Evolutionary conservation across 2,888 invertebrate species (phyloP).

Genomic region (Mechanitis messenoides): DNA sequence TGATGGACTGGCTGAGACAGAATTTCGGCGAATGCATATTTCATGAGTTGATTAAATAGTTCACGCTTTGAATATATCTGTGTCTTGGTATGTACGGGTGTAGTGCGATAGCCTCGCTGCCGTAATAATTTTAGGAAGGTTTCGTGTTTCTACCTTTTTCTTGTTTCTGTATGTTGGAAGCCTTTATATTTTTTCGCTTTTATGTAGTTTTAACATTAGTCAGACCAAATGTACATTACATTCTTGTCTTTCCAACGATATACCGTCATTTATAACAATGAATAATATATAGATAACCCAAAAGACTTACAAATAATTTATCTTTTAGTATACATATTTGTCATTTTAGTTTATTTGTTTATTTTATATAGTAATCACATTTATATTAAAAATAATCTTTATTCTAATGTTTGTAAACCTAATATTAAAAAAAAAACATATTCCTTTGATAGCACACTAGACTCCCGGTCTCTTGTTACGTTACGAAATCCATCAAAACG

Average conservation of each 20-base stretch:
- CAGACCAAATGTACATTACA: not conserved
- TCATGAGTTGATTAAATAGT: conserved; percentile 76
- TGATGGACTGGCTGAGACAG: conserved; percentile 69
- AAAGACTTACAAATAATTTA: not conserved
- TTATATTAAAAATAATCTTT: too few relatives aligned
- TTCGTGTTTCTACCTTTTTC: conserved; percentile 30
- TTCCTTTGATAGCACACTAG: not conserved
- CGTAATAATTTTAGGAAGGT: conserved; percentile 38
- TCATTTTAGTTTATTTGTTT: not conserved
- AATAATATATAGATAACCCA: not conserved
- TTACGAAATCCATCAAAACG: conserved; percentile 1
- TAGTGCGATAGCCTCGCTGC: conserved; percentile 43
- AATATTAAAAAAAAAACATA: not conserved
- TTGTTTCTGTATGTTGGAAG: conserved; percentile 20
- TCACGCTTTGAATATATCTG: conserved; percentile 62
- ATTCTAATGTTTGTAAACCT: not conserved
- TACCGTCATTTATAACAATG: too few relatives aligned
- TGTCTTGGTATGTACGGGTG: conserved; percentile 41
- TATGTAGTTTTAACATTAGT: not conserved
- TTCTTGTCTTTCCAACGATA: not conserved
- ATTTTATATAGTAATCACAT: too few relatives aligned
- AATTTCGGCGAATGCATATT: conserved; percentile 75
- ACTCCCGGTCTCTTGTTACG: not conserved
- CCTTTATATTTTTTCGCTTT: conserved; percentile 5
- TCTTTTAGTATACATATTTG: not conserved